These are phyloP conservation scores for Wasmannia auropunctata DNA, from an alignment of 1,140 invertebrate species.

Conservation along the genomic window DNA sequence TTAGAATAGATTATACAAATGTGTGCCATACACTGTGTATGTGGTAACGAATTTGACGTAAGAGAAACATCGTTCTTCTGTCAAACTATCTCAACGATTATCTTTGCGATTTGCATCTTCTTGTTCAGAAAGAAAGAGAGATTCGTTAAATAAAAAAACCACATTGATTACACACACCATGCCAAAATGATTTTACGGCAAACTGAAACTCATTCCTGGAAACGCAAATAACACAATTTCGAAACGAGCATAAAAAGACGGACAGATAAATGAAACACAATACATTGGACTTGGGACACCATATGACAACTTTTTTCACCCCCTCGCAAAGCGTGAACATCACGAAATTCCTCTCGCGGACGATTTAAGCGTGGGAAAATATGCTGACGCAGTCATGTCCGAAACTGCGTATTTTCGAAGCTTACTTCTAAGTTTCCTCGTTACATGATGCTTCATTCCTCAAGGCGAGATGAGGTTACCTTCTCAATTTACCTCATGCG, in stretches of 20 bases:
- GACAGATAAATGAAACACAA: neutral
- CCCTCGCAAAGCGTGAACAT: neutral
- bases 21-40: neutral
- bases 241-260: neutral
- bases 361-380: neutral
- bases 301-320: constrained; percentile 12
- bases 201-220: neutral
- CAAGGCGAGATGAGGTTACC: constrained; percentile 21
- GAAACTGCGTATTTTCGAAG: neutral
- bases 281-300: neutral
- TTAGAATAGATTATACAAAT: neutral
- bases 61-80: neutral
- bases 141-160: constrained; percentile 22
- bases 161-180: neutral
- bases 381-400: neutral
- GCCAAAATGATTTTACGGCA: neutral
- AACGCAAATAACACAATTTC: neutral
- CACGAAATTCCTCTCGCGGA: neutral
- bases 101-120: constrained; percentile 32
- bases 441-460: neutral
- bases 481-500: too few relatives aligned
- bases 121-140: constrained; percentile 1
- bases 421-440: neutral
- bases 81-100: neutral
- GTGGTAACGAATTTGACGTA: neutral